Evolutionary conservation across 2,113 vertebrate species (phyloP).

Genomic region (Alexandromys fortis): DNA sequence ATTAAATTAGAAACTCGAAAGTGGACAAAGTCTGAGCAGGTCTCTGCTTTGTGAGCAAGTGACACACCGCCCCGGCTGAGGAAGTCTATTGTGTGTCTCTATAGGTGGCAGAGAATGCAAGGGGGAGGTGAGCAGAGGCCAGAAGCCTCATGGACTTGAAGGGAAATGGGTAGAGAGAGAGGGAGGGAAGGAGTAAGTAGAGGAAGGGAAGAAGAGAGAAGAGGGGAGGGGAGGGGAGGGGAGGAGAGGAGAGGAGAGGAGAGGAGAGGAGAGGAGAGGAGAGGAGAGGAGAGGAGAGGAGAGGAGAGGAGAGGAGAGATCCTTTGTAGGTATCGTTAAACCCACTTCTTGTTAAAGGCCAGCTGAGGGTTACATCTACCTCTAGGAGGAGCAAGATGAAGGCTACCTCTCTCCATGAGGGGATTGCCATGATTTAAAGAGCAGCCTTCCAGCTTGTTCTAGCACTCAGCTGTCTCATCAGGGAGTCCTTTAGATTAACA

Average conservation of each 20-base stretch:
- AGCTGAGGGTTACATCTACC: conserved; percentile 69
- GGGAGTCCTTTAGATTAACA: conserved; percentile 82
- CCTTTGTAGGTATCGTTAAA: conserved; percentile 79
- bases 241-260: too few relatives aligned
- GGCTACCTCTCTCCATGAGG: conserved; percentile 66
- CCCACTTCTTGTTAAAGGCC: conserved; percentile 79
- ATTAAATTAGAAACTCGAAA: conserved; percentile 67
- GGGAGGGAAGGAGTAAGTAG: background rate
- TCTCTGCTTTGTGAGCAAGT: conserved; percentile 4
- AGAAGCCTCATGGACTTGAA: background rate
- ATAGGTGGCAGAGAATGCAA: conserved; percentile 37
- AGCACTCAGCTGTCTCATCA: conserved; percentile 78
- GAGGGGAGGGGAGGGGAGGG: too few relatives aligned
- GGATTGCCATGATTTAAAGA: conserved; percentile 79
- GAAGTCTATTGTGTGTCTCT: conserved; percentile 35
- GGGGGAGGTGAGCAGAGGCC: conserved; percentile 35
- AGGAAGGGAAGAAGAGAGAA: background rate
- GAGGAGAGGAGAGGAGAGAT: conserved; percentile 34
- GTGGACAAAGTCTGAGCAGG: conserved; percentile 40
- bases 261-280: conserved; percentile 42
- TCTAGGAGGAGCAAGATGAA: conserved; percentile 50
- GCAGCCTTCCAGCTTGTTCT: conserved; percentile 78
- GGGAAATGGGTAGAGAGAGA: background rate
- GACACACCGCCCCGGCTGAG: conserved; percentile 7
- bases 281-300: too few relatives aligned